Base-by-base conservation (phyloP, 2,888 invertebrate genomes). In the Epiblema foenella region DNA sequence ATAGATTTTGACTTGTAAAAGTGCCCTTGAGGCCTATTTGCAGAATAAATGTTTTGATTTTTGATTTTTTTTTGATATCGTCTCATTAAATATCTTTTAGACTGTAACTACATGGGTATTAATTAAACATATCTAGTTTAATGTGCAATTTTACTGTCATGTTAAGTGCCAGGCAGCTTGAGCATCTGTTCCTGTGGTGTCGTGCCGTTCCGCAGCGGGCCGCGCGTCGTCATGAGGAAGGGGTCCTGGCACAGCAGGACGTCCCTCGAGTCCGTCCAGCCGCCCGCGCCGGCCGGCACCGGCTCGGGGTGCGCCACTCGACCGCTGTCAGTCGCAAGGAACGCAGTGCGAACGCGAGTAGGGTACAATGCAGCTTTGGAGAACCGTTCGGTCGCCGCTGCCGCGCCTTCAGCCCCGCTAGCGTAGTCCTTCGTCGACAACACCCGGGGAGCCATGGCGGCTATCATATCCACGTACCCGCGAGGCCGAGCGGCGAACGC, bases 211-310 rank as follows among this genome's bases (percentile, higher is more conserved):
- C 37, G 8, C 2, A 11, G 39, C n/a, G 9, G 24, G 10, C 9
- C 20, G 18, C n/a, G 2, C 39, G 42, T 57, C 15, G 75, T 75
- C 8, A 73, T 29, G 65, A 77, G 73, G 17, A 79, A 70, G 0
- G 83, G 82, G 51, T 85, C 83, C 42, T 83, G 73, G 69, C 89
- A 89, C 10, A 88, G 80, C 51, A 82, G 68, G 65, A 81, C 81
- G 73, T 88, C 89, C 10, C 85, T 81, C 54, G 76, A 29, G 74
- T 86, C 85, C 18, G 71, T 72, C 86, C 88, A 86, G 51, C 86
- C 87, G 2, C 86, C 86, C 68, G 76, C 78, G 9, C 83, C 85
- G 17, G 49, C 72, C 12, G 77, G 76, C 18, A 81, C 78, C 24
- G 68, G 59, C 49, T 68, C 76, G 5, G 73, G 10, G 8, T 39